Evolutionary conservation across 1,140 invertebrate genomes (phyloP), one percentile per base, ranked within the genome.

Genomic region (Sinella curviseta): DNA sequence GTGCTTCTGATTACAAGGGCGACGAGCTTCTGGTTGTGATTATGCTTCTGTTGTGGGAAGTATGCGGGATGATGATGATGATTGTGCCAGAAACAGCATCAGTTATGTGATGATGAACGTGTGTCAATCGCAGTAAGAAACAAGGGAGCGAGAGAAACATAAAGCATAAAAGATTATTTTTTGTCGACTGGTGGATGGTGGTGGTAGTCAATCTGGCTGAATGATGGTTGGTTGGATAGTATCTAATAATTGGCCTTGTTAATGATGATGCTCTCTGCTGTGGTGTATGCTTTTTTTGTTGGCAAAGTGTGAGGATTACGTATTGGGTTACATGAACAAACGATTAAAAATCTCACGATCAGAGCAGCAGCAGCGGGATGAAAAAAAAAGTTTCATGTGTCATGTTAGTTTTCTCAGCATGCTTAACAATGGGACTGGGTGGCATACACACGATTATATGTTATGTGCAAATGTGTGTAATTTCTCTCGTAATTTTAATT

Each of bases 161-260:
- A 60, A 24, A 4, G 17, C 39, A 48, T 48, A 8, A 8, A 48
- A 4, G 39, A 4, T 17, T 60, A 17, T 24, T 60, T 26, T 60
- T 24, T 60, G 14, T 24, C 24, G 12, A 60, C 8, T 26, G 12
- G 8, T 4, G 14, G 8, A 60, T 60, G 55, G 24, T 60, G 55
- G 3, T 60, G 8, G 12, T 24, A 26, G 55, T 48, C n/a, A n/a
- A n/a, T n/a, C n/a, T n/a, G n/a, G n/a, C n/a, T n/a, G n/a, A n/a
- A n/a, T n/a, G n/a, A n/a, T n/a, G n/a, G n/a, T n/a, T n/a, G n/a
- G n/a, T n/a, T n/a, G n/a, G n/a, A n/a, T n/a, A n/a, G n/a, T n/a
- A n/a, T n/a, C 4, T 60, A 60, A 60, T 60, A 60, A 60, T 60
- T 60, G 55, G 55, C 55, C 55, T 60, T 60, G 55, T 60, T 60